Base-by-base conservation (phyloP, 2,888 invertebrate genomes). In the Cheilosia impressa region DNA sequence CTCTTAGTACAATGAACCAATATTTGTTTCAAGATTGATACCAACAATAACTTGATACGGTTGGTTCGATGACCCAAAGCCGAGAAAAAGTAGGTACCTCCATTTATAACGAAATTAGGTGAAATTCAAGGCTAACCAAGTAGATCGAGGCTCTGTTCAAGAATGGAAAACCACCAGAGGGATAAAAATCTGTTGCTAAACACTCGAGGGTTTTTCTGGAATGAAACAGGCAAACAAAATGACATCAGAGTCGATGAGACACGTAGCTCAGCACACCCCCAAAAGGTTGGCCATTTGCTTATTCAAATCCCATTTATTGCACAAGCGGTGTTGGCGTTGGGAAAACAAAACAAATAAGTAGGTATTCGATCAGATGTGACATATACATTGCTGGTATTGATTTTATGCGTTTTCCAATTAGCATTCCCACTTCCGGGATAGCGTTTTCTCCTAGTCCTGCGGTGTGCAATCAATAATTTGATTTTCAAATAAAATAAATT, bases 321-420 rank as follows among this genome's bases (percentile, higher is more conserved):
- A 38, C 3, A 47, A 38, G 43, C 13, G 13, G 47, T 45, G 24
- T 68, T 55, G 24, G 41, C n/a, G 2, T n/a, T 52, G 15, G 7
- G n/a, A 66, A 73, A 80, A 62, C 66, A 80, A 66, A 72, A 71
- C 60, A 60, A 72, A 52, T 34, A 15, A 6, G 24, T 24, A 60
- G 24, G 17, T 10, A 13, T 55, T 62, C 62, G 55, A 80, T 73
- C 63, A 68, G 60, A 53, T 68, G 31, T 31, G 43, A 58, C 58
- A 38, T 38, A 13, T 63, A 69, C 50, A 50, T 31, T 10, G 43
- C 38, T 27, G 10, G 31, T 80, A 80, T 82, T 66, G 76, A 81
- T 81, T 81, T 81, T 76, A 71, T 65, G 41, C 43, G 27, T 60
- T 65, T 65, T 57, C 9, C 43, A 68, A 55, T 68, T 68, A 31